Conservation (phyloP, 2,888 invertebrate species). For the Hecatera dysodea region DNA sequence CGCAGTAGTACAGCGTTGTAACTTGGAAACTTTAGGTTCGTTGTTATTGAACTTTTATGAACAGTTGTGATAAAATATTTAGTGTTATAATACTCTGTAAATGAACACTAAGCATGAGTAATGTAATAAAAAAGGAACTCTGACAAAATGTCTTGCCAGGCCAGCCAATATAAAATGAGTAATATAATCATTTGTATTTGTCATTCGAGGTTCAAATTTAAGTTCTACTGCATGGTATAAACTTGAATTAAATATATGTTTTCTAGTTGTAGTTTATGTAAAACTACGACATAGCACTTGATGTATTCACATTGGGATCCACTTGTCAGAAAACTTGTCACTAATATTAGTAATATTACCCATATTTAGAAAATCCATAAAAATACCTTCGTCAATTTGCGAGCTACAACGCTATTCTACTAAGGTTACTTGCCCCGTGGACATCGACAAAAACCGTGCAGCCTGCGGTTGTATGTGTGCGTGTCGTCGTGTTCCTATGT, state of each 20-base stretch:
- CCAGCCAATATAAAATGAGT: too few species aligned
- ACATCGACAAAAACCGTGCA: slow-evolving; percentile 91
- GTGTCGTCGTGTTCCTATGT: slow-evolving; percentile 63
- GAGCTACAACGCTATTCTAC: slow-evolving; percentile 77
- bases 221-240: not conserved
- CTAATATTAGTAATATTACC: slow-evolving; percentile 43
- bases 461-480: slow-evolving; percentile 77
- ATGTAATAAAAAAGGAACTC: not conserved
- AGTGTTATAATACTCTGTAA: not conserved
- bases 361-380: slow-evolving; percentile 55
- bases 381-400: slow-evolving; percentile 58
- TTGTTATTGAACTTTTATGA: slow-evolving; percentile 24
- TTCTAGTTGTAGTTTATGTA: too few species aligned
- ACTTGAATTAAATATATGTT: not conserved
- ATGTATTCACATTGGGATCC: not conserved
- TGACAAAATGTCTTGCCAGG: not conserved
- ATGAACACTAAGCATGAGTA: not conserved
- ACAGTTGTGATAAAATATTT: not conserved
- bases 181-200: not conserved
- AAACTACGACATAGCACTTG: not conserved
- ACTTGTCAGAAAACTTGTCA: slow-evolving; percentile 24
- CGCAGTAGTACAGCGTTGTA: slow-evolving; percentile 75
- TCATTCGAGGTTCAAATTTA: not conserved
- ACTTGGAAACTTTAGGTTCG: slow-evolving; percentile 72
- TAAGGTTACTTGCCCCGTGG: slow-evolving; percentile 89